Evolutionary conservation across 2,888 invertebrate genomes (phyloP), one percentile per base, ranked within the genome.

Genomic region (Pegoplata infirma): DNA sequence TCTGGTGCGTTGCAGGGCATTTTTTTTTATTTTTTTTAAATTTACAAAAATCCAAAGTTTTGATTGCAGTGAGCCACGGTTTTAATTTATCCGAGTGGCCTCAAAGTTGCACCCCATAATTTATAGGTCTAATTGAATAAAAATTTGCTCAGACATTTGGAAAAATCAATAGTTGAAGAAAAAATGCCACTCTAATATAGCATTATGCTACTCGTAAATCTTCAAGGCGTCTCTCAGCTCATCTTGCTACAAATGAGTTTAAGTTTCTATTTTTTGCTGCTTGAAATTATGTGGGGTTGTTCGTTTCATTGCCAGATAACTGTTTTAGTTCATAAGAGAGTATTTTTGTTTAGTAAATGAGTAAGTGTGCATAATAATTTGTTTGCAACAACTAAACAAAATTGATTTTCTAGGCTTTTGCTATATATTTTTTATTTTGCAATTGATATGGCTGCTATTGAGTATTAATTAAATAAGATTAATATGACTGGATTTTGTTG

Each of bases 241-340:
- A 72, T 75, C 74, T 75, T 68, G 67, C 75, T 67, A 75, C 67
- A 79, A 79, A 79, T 79, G 79, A 47, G 81, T 80, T 76, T 76
- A 67, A 75, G 78, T 64, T 79, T 71, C 76, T 82, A 59, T 68
- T 69, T 76, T 56, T 80, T 76, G 72, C 81, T 71, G 71, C 82
- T 80, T 81, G 80, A n/a, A n/a, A n/a, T n/a, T n/a, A n/a, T n/a
- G n/a, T 51, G 61, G 44, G 55, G 49, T 72, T 71, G 59, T 55
- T 19, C 17, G 36, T 21, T 68, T 58, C 68, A 68, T 78, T 78
- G 72, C 66, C 68, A 73, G 64, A 67, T 68, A 76, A 76, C 80
- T 68, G 76, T 72, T 73, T 46, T 19, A 16, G 17, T 56, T 56
- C 44, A 25, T 55, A 28, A n/a, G n/a, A n/a, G n/a, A n/a, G n/a